These are phyloP conservation scores for Leptinotarsa texana DNA, from an alignment of 1,140 invertebrate genomes.

Conservation along the genomic window DNA sequence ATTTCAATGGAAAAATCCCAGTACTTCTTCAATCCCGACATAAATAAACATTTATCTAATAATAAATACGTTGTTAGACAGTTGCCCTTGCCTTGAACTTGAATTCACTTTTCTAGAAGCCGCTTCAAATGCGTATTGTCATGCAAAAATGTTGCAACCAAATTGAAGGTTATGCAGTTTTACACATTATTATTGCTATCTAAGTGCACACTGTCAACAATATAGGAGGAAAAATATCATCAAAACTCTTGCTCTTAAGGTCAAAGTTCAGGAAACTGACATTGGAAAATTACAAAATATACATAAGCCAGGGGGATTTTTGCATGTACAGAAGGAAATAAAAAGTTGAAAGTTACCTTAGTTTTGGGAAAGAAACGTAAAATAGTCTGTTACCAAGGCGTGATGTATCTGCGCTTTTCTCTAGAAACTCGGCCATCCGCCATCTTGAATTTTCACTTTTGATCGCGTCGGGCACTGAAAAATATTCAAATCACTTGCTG, in stretches of 20 bases:
- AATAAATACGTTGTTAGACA: constrained; percentile 36
- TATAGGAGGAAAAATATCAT: background rate
- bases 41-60: constrained; percentile 39
- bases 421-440: constrained; percentile 47
- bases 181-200: background rate
- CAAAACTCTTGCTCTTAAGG: constrained; percentile 37
- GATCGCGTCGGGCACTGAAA: constrained; percentile 51
- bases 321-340: background rate
- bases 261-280: constrained; percentile 47
- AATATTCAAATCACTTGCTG: constrained; percentile 14
- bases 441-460: constrained; percentile 57
- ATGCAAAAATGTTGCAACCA: constrained; percentile 19
- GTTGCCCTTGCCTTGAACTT: constrained; percentile 53
- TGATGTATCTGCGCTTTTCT: constrained; percentile 36
- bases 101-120: constrained; percentile 47
- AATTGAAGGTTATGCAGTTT: background rate
- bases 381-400: constrained; percentile 41
- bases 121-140: constrained; percentile 28
- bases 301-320: background rate
- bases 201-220: background rate
- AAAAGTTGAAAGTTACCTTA: constrained; percentile 40
- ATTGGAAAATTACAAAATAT: background rate
- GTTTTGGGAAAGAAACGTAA: constrained; percentile 31
- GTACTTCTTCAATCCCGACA: constrained; percentile 1
- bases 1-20: constrained; percentile 15